Base-by-base conservation (phyloP, 2,113 vertebrate genomes). In the Sardina pilchardus region DNA sequence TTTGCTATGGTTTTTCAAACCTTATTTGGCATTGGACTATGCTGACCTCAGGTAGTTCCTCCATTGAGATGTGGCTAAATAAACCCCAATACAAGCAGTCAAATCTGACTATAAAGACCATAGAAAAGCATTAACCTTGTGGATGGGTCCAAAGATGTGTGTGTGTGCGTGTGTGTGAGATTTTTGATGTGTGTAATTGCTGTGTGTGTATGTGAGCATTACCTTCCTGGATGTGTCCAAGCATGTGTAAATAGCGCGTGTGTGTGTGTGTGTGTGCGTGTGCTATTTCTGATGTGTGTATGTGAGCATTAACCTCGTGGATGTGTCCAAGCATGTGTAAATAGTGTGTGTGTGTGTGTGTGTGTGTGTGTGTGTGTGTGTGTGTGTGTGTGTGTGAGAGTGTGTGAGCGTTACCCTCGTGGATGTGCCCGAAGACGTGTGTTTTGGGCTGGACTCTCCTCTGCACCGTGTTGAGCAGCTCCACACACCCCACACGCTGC, bases 321-420 rank as follows among this genome's bases (percentile, higher is more conserved):
- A 99, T 99, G 91, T 99, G 98, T 90, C 98, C 98, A n/a, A 99
- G 99, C 87, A 99, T 97, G 0, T 99, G 98, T n/a, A 98, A 30
- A 80, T 34, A 82, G 53, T 56, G 53, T 56, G 6, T 17, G 48
- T 50, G 21, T 19, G 59, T 63, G 59, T 50, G 36, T 24, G 2
- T 42, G 42, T 47, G 34, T 81, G 39, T 83, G 83, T 43, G 39
- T 43, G 84, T 81, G 9, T 81, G 3, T 53, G 14, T 50, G 10
- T 36, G n/a, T 63, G n/a, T 63, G n/a, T 26, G n/a, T 63, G n/a
- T 30, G n/a, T 71, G n/a, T 53, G 45, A n/a, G 45, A 24, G 44
- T n/a, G 84, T 39, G 45, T 21, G 24, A n/a, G 1, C 44, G 26
- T 56, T 91, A 99, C 98, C 98, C 98, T 99, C 98, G 34, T 99